Percentiles rank a stretch among this genome's conserved stretches.
These are phyloP conservation scores for Varanus komodoensis DNA, from an alignment of 2,113 vertebrate species.

Conservation along the genomic window DNA sequence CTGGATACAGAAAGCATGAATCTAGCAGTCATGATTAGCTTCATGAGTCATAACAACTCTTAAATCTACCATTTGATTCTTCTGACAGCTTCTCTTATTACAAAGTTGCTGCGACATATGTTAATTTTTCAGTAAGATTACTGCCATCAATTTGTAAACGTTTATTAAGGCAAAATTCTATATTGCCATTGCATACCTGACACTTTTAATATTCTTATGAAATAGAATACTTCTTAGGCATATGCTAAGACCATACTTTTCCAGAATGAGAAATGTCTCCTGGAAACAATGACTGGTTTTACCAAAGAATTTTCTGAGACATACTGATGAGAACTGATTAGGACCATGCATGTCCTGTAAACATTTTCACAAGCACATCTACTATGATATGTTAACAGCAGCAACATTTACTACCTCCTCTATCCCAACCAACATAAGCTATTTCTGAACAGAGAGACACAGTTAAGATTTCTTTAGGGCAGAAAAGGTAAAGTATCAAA, in stretches of 20 bases:
- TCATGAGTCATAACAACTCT: slow-evolving; percentile 1
- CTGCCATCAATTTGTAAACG: not conserved
- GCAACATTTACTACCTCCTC: not conserved
- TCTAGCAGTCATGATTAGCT: not conserved
- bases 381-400: not conserved
- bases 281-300: slow-evolving; percentile 24
- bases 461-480: not conserved
- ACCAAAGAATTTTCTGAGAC: not conserved
- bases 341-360: not conserved
- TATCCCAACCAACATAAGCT: not conserved
- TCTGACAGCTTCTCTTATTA: not conserved
- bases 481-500: not conserved
- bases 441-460: not conserved
- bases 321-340: rapidly evolving
- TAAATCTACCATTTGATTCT: not conserved
- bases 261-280: slow-evolving; percentile 35
- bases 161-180: slow-evolving; percentile 42
- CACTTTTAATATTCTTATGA: slow-evolving; percentile 59
- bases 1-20: not conserved
- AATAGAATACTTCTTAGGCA: slow-evolving; percentile 32
- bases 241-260: not conserved
- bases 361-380: not conserved
- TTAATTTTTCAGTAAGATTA: not conserved
- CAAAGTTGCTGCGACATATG: not conserved
- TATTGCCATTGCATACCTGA: slow-evolving; percentile 45